Percentiles rank a stretch among this genome's conserved stretches.
These are phyloP conservation scores for Macrosiphum euphorbiae DNA, from an alignment of 2,888 invertebrate species.

Conservation along the genomic window DNA sequence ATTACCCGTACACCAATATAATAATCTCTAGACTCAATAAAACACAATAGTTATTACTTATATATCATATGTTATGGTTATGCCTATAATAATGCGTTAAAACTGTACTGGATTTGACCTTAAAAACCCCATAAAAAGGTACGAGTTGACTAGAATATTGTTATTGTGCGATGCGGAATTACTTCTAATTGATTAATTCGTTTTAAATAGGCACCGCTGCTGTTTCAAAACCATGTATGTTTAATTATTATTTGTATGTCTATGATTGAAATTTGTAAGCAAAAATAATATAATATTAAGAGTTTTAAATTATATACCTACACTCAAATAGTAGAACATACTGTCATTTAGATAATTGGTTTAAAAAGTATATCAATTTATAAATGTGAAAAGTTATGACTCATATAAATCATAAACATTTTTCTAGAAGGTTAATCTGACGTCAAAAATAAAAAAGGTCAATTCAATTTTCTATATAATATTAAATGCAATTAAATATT, in stretches of 20 bases:
- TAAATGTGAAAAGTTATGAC: not conserved
- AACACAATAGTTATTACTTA: not conserved
- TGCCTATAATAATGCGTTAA: not conserved
- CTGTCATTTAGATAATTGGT: not conserved
- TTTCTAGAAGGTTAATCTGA: not conserved
- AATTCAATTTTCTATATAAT: not conserved
- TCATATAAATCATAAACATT: not conserved
- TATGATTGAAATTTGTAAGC: not conserved
- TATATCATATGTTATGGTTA: not conserved
- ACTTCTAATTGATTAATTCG: too few species aligned
- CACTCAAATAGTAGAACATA: not conserved
- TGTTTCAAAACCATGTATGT: not conserved
- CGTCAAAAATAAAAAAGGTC: not conserved
- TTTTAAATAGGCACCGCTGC: not conserved
- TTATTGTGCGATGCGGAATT: not conserved
- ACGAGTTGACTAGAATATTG: not conserved
- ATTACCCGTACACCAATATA: not conserved
- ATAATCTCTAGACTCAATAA: not conserved
- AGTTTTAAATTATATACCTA: not conserved
- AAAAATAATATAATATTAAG: not conserved
- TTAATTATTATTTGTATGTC: not conserved
- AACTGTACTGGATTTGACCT: not conserved
- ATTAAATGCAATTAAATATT: not conserved
- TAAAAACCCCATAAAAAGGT: slow-evolving; percentile 2
- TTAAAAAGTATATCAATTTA: not conserved